phyloP scores from a whole-genome alignment of 2,113 vertebrate species.

The Actenoides lindsayi region DNA sequence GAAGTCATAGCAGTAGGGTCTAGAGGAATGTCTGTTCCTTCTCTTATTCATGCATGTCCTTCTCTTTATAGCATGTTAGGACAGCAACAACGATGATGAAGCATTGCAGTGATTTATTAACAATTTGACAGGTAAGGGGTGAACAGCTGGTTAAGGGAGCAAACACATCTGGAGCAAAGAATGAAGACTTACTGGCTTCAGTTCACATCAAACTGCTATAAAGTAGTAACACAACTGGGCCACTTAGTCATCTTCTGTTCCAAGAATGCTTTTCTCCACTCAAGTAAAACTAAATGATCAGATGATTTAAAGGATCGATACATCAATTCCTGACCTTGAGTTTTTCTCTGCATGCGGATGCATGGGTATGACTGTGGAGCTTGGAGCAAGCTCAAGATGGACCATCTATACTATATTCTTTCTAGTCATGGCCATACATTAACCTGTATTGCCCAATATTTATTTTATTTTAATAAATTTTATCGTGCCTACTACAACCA shows the following conservation, averaged over 20 bases:
- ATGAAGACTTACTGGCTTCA: neutral
- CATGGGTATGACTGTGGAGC: neutral
- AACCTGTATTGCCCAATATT: neutral
- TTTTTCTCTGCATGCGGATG: neutral
- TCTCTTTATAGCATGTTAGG: neutral
- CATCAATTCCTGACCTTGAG: neutral
- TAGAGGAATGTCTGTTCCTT: neutral
- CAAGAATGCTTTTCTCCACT: neutral
- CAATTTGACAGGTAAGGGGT: neutral
- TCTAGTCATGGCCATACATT: neutral
- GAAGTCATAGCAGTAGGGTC: neutral
- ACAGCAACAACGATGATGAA: fast-evolving
- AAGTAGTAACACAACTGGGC: neutral
- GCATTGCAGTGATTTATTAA: neutral
- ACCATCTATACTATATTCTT: neutral
- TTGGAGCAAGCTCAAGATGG: neutral
- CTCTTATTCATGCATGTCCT: neutral
- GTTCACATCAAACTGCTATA: neutral
- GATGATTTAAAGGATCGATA: neutral
- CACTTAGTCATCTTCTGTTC: neutral
- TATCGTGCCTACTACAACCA: neutral
- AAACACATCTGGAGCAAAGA: neutral
- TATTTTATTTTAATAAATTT: neutral
- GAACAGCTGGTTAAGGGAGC: neutral
- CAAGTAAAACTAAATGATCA: neutral